Base-by-base conservation (phyloP, 2,797 vertebrate species). In the Spondyliosoma cantharus region DNA sequence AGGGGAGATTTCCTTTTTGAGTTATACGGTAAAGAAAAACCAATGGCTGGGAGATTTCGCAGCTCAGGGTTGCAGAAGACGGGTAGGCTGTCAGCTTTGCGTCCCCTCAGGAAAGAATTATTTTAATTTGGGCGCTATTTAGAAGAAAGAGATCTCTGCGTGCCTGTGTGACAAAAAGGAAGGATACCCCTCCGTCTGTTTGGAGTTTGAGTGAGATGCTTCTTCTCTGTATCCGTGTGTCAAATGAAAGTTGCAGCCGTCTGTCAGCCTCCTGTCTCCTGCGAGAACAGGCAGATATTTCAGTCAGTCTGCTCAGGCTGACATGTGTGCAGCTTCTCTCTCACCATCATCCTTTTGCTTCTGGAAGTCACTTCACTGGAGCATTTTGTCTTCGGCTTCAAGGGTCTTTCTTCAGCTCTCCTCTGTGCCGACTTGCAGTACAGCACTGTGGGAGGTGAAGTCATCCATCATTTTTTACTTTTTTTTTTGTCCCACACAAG, bases 1-100 rank as follows among this genome's bases (percentile, higher is more conserved):
- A 76, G 62, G 62, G 78, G 61, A 87, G 80, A 84, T 87, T 88
- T 92, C 79, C 83, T 81, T 83, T 83, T 86, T 89, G 81, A 90
- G 84, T 86, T 88, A 88, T 82, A 74, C 62, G 66, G 15, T 27
- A 84, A 87, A 74, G 64, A 79, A 90, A 32, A 87, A 77, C 37
- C 76, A 86, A 42, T 50, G 48, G 70, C 76, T 82, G 62, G 46
- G 76, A 63, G 70, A 76, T 73, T 50, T 50, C 17, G 57, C 70
- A 71, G 60, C 78, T 61, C 27, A 7, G 20, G 74, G 69, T 82
- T 82, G 59, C 59, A 82, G 76, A 85, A 76, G 73, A 89, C 70
- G 58, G 73, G 72, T 85, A 50, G 74, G 61, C 68, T 85, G 78
- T 89, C 79, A 81, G 76, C 68, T 84, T 66, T 56, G 73, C 69